phyloP scores from a whole-genome alignment of 2,797 vertebrate species.

The Adelosebastes latens region DNA sequence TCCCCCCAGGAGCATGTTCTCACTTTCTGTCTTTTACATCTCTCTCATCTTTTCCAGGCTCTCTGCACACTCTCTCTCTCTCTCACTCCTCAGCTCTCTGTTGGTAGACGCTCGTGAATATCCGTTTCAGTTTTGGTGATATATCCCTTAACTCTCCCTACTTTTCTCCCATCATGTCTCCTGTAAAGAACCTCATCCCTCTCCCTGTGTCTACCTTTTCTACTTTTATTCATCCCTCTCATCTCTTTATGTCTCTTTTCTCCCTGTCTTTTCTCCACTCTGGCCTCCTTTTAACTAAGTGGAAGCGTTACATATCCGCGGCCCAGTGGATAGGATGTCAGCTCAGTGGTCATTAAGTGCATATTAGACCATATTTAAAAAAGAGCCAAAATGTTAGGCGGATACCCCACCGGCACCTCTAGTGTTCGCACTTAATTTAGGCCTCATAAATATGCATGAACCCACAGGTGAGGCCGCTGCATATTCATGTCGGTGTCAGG shows the following conservation, averaged over 20 bases:
- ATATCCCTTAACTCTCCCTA: slow-evolving; percentile 27
- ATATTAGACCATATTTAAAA: slow-evolving; percentile 53
- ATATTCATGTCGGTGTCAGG: slow-evolving; percentile 66
- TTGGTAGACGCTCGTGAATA: slow-evolving; percentile 32
- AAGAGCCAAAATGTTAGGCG: slow-evolving; percentile 35
- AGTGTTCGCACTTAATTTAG: slow-evolving; percentile 49
- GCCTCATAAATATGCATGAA: slow-evolving; percentile 71
- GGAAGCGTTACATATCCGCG: slow-evolving; percentile 33
- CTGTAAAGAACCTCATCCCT: slow-evolving; percentile 15
- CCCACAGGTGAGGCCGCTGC: slow-evolving; percentile 61
- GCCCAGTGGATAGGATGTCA: slow-evolving; percentile 49
- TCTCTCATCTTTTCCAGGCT: slow-evolving; percentile 55
- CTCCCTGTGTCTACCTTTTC: neutral
- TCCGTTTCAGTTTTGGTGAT: slow-evolving; percentile 44
- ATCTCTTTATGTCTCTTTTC: slow-evolving; percentile 10
- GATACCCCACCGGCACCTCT: slow-evolving; percentile 41
- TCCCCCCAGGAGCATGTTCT: slow-evolving; percentile 64
- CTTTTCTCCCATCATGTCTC: slow-evolving; percentile 37
- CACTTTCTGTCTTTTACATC: slow-evolving; percentile 67
- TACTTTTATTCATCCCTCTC: slow-evolving; percentile 27
- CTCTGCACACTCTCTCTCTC: slow-evolving; percentile 33
- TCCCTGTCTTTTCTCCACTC: neutral
- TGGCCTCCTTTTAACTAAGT: slow-evolving; percentile 31
- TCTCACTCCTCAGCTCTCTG: slow-evolving; percentile 1
- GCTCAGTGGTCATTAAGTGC: slow-evolving; percentile 50